Evolutionary conservation across 1,140 invertebrate species (phyloP), one percentile per base, ranked within the genome.

Genomic region (Drosophila takahashii): DNA sequence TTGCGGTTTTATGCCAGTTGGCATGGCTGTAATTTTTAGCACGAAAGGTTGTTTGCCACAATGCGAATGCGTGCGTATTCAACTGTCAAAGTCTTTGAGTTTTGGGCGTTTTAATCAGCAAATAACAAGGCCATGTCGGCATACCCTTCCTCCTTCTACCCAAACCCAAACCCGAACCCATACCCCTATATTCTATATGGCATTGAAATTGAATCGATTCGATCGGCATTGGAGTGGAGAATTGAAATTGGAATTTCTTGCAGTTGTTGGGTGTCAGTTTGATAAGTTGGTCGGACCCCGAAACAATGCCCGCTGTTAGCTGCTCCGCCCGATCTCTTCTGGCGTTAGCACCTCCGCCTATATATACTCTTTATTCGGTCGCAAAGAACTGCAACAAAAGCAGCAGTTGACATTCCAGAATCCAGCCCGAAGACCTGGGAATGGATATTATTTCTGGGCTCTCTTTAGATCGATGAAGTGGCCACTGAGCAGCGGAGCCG

Each of bases 181-280:
- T 18, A 10, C 8, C 41, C 36, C 15, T 27, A 37, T 44, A 37
- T 44, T 61, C 36, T 27, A 37, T 44, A 37, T 44, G 64, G 50
- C 64, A 56, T 78, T 81, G 69, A 67, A 81, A 81, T 77, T 78
- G 80, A 81, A 69, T 66, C 42, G 64, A 66, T 32, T 15, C 47
- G 45, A 66, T 62, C 64, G 64, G 80, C 44, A 45, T 61, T 66
- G 58, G 56, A 54, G 32, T 61, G 36, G 66, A 22, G 74, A 65
- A 79, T 84, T 80, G 72, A 77, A 85, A 77, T 85, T 67, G 81
- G 81, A 85, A 85, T 85, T 85, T 85, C 57, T 47, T 77, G 73
- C 81, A 86, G 81, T 85, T 85, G 81, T 85, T 86, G 79, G 81
- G 81, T 85, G 81, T 85, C 81, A 85, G 74, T 80, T 85, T 81